Evolutionary conservation across 2,113 vertebrate genomes (phyloP), one percentile per base, ranked within the genome.

Genomic region (Onychostoma macrolepis): DNA sequence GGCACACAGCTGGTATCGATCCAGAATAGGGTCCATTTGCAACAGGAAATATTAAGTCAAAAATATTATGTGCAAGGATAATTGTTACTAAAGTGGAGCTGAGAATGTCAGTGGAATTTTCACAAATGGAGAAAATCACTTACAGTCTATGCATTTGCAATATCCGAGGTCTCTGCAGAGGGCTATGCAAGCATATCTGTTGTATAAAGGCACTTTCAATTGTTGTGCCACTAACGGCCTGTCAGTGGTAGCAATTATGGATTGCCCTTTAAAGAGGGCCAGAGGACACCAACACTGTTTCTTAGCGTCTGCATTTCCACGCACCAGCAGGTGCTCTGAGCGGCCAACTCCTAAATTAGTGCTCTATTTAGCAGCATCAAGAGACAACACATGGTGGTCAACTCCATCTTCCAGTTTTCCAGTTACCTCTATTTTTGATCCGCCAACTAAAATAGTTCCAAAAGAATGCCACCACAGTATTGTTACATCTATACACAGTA

Each of bases 21-120:
- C 90, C 92, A 92, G 91, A 88, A 87, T 89, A 41, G 26, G 86
- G 85, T 90, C 88, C 87, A 92, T 92, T 91, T 90, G 90, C 87
- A 91, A 88, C 86, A 85, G 74, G 50, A 56, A 87, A n/a, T n/a
- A n/a, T n/a, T n/a, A n/a, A 89, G 89, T 93, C 92, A 93, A 93
- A 92, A 92, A 92, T 83, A 88, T 87, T 91, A 90, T 89, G 86
- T 84, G 89, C 38, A 71, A 36, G 28, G 48, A 74, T 87, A 87
- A 89, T 84, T 69, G 84, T 85, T 84, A 50, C 75, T 71, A 87
- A 74, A 88, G 53, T 86, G 75, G 71, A 87, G 88, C 76, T 74
- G 21, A 50, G 77, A 61, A 89, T 65, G 91, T 90, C 90, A 91
- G 90, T 90, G 91, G 90, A 79, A 90, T 87, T 92, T 89, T 87